Evolutionary conservation across 2,113 vertebrate genomes (phyloP), one percentile per base, ranked within the genome.

Genomic region (Myrmophylax atrothorax): DNA sequence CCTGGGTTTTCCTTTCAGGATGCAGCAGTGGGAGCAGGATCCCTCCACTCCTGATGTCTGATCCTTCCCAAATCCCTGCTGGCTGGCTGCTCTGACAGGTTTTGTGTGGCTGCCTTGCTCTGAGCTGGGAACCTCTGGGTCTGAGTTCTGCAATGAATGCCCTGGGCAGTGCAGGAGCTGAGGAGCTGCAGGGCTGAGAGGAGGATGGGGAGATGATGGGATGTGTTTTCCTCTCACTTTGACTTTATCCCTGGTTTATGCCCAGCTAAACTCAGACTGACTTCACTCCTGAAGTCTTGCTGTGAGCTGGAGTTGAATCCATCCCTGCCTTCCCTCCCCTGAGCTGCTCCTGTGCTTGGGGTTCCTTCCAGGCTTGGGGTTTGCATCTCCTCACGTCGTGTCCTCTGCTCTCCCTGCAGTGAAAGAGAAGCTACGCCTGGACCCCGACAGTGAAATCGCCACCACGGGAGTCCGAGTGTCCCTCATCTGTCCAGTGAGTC

Each of bases 391-490:
- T 75, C 1, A 23, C 12, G 5, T 5, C 69, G 35, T 64, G 37
- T 42, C 12, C 70, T 91, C 31, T 94, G 22, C 23, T 70, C 67
- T 95, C 17, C 7, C 74, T 73, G 49, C 96, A 99, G 99, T 99
- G 81, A 99, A 99, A 90, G 99, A 99, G 97, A 99, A 99, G 97
- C 97, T 99, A 58, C 99, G 99, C 28, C 98, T 99, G 94, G 99
- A 99, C 90, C 99, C 99, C 0, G 99, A 99, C 97, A 99, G 99
- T 8, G 99, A 99, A 97, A 99, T 99, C 6, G 99, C 99, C 26
- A 99, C 99, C 90, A 99, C 99, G 0, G 99, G 99, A 2, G 98
- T 99, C 49, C 97, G 99, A 19, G 99, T 99, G 33, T 99, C 99
- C 52, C 98, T 99, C 28, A 99, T 99, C 96, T 99, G 99, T 88